Percentiles rank a stretch among this genome's conserved stretches.
Conservation (phyloP, 2,797 vertebrate genomes). For the Monodelphis domestica region DNA sequence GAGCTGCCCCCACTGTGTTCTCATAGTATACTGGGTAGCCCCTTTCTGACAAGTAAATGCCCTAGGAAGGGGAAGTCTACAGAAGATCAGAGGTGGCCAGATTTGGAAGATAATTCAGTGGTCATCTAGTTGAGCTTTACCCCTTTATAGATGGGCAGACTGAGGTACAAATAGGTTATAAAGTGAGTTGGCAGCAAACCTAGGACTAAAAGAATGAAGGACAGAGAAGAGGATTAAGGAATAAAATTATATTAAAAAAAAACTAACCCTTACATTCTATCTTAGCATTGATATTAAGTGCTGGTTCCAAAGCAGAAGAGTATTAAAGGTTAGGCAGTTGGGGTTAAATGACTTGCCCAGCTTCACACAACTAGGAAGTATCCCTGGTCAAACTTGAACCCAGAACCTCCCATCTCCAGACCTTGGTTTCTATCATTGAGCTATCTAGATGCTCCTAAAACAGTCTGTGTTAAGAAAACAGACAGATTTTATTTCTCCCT, state of each 20-base stretch:
- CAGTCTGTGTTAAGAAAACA: too few species aligned
- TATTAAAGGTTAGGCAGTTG: too few species aligned
- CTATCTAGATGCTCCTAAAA: too few species aligned
- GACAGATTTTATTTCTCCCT: not conserved
- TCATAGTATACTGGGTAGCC: not conserved
- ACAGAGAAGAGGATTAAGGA: not conserved
- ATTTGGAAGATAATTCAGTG: not conserved
- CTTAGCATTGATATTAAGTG: too few species aligned
- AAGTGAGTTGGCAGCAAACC: not conserved
- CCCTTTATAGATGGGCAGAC: not conserved
- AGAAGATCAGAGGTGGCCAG: not conserved
- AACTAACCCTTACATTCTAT: too few species aligned
- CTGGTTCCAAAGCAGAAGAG: too few species aligned
- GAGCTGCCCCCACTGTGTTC: conserved; percentile 14
- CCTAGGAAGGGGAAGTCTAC: not conserved
- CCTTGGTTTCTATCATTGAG: too few species aligned
- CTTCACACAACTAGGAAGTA: too few species aligned
- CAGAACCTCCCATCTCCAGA: too few species aligned
- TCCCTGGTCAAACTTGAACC: too few species aligned
- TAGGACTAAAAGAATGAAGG: not conserved
- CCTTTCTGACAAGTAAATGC: not conserved
- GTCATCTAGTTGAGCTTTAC: not conserved
- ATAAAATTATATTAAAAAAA: not conserved
- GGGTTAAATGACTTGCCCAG: too few species aligned
- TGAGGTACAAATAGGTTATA: not conserved